These are phyloP conservation scores for Zenarchopterus dispar DNA, from an alignment of 2,797 vertebrate species.

Conservation along the genomic window DNA sequence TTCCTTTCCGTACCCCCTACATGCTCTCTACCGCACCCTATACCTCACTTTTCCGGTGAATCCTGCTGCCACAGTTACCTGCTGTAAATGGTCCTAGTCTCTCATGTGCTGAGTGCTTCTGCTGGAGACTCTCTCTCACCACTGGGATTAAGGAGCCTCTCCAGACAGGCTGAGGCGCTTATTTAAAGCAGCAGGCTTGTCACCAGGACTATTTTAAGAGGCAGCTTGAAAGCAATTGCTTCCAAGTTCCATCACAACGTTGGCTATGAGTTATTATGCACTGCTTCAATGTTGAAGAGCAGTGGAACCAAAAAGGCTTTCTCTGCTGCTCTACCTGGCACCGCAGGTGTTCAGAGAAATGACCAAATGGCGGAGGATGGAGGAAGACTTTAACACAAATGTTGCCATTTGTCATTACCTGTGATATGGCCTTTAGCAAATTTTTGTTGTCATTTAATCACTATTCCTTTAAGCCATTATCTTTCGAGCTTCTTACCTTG, in stretches of 20 bases:
- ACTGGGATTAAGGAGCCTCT: slow-evolving; percentile 82
- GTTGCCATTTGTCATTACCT: slow-evolving; percentile 65
- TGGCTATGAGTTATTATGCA: slow-evolving; percentile 81
- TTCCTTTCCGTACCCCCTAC: slow-evolving; percentile 49
- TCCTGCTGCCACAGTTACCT: slow-evolving; percentile 72
- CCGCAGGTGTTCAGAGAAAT: slow-evolving; percentile 58
- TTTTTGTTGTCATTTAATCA: slow-evolving; percentile 63
- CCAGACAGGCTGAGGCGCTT: slow-evolving; percentile 81
- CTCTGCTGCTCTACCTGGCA: slow-evolving; percentile 70
- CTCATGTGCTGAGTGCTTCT: slow-evolving; percentile 67
- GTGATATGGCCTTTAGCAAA: slow-evolving; percentile 50
- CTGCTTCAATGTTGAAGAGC: slow-evolving; percentile 66
- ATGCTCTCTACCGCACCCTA: slow-evolving; percentile 35
- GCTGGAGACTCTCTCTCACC: slow-evolving; percentile 79
- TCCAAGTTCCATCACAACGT: slow-evolving; percentile 65
- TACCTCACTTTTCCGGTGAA: slow-evolving; percentile 56
- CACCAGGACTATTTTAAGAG: slow-evolving; percentile 83
- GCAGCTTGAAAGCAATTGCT: slow-evolving; percentile 81
- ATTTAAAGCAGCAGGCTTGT: slow-evolving; percentile 83
- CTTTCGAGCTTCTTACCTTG: slow-evolving; percentile 53
- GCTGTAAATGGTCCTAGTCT: slow-evolving; percentile 76
- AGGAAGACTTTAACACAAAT: slow-evolving; percentile 55
- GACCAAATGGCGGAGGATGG: slow-evolving; percentile 22
- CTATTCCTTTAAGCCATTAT: slow-evolving; percentile 58
- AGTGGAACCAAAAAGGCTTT: slow-evolving; percentile 66